Conservation (phyloP, 2,888 invertebrate species). For the Ormyrus pomaceus region DNA sequence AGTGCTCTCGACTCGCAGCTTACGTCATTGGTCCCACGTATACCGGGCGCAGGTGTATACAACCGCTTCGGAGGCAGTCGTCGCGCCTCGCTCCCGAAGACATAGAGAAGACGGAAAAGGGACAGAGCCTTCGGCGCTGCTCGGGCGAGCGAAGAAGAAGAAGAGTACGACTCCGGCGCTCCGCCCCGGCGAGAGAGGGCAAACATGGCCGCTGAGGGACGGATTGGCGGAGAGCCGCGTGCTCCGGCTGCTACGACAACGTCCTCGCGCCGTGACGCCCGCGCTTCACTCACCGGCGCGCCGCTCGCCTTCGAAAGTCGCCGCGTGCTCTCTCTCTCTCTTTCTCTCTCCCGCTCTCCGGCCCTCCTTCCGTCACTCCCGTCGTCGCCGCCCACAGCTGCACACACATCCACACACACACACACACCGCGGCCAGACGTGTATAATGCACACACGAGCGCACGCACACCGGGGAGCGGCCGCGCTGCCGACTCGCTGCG, state of each 20-base stretch:
- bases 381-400: conserved; percentile 55
- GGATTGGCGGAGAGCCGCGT: conserved; percentile 79
- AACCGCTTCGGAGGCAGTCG: conserved; percentile 59
- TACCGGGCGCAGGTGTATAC: conserved; percentile 60
- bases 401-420: conserved; percentile 29
- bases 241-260: conserved; percentile 71
- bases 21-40: conserved; percentile 63
- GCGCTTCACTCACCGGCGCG: conserved; percentile 71
- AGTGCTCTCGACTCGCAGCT: conserved; percentile 28
- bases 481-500: background rate
- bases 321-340: conserved; percentile 62
- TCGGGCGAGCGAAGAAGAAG: conserved; percentile 18
- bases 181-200: conserved; percentile 79
- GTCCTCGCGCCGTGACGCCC: conserved; percentile 72
- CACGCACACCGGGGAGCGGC: too few relatives aligned
- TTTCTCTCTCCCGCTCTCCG: conserved; percentile 65
- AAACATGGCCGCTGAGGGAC: conserved; percentile 80
- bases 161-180: conserved; percentile 73
- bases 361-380: conserved; percentile 66
- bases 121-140: conserved; percentile 13
- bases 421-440: background rate
- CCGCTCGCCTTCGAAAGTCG: too few relatives aligned
- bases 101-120: conserved; percentile 25
- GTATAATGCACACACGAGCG: background rate
- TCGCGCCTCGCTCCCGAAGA: background rate